Base-by-base conservation (phyloP, 92 coral and sea anemone species). In the Isaurus tuberculatus region DNA sequence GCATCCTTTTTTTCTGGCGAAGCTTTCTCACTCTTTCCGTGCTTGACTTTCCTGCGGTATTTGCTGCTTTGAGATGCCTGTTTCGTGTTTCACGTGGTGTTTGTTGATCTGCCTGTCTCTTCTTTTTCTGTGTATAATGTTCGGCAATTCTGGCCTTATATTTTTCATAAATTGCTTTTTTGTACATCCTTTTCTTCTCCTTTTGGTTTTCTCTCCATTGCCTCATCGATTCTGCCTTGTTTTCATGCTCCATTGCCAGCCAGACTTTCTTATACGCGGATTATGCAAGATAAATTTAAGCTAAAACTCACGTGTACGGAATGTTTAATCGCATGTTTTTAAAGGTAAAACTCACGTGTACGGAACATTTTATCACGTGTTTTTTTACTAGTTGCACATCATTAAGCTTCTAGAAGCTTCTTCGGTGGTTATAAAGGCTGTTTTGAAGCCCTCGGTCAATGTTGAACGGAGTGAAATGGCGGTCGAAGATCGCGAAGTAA, bases 141-240 rank as follows among this genome's bases (percentile, higher is more conserved):
- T 63, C 57, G 46, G 75, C 53, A 46, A 46, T 46, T 46, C 19
- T 46, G 53, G 15, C 19, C 53, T 46, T 10, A 46, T 61, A 31
- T 80, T 80, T 80, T 80, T 80, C 64, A n/a, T 61, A 80, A 34
- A 65, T 15, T 30, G 63, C 75, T 65, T 48, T 80, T 65, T 68
- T 82, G 67, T 68, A 77, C 86, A 36, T 36, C n/a, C 72, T 68
- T 44, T 72, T 73, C 65, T 68, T 70, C 11, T 82, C 46, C 65
- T 82, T 69, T 65, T 82, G 69, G 40, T 69, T 77, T 43, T 82
- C 48, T 15, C 79, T 82, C 86, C 86, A 82, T 31, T 27, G 68
- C 46, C 53, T 43, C 51, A 68, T 70, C 68, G 11, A 29, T 82
- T 70, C 79, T 65, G 71, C 86, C 51, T 83, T 83, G 53, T 33